Evolutionary conservation across 2,113 vertebrate species (phyloP), one percentile per base, ranked within the genome.

Genomic region (Cephalopterus ornatus): DNA sequence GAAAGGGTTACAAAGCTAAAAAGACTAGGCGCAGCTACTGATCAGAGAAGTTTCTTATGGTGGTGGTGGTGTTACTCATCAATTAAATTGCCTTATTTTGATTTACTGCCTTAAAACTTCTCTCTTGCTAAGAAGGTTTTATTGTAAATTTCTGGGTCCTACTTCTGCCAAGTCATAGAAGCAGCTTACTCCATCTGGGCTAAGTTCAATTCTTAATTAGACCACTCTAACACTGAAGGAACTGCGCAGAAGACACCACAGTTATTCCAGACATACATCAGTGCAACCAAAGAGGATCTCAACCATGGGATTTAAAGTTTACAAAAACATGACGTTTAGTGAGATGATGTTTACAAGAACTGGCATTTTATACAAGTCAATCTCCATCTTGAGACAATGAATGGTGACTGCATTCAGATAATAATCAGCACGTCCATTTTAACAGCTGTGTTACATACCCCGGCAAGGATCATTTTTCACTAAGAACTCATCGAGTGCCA

Each of bases 401-500:
- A 80, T 6, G 37, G 35, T 87, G 83, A 91, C 52, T 71, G 73
- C 28, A 92, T 61, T 44, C 70, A 58, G 72, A 76, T 52, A 72
- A 72, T 37, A n/a, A 28, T 46, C 68, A 71, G 32, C 65, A 41
- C 4, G 28, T 74, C 70, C 30, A 49, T 74, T 84, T 91, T 63
- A 66, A 79, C 56, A 39, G 20, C 33, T 65, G 83, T 93, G 93
- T 93, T 94, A 96, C 97, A 95, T 98, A 99, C 99, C 99, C 98
- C 99, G 98, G 97, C 99, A 99, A 22, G 99, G 99, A 97, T 99
- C 99, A 9, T 99, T 99, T 98, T 99, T 99, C 97, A 99, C 99
- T 73, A 99, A 97, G 97, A 99, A 99, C 97, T 99, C 99, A 91
- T 99, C 99, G 8, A 99, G 98, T 6, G 99, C 99, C 99, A 99